Evolutionary conservation across 2,888 invertebrate species (phyloP), one percentile per base, ranked within the genome.

Genomic region (Thecophora atra): DNA sequence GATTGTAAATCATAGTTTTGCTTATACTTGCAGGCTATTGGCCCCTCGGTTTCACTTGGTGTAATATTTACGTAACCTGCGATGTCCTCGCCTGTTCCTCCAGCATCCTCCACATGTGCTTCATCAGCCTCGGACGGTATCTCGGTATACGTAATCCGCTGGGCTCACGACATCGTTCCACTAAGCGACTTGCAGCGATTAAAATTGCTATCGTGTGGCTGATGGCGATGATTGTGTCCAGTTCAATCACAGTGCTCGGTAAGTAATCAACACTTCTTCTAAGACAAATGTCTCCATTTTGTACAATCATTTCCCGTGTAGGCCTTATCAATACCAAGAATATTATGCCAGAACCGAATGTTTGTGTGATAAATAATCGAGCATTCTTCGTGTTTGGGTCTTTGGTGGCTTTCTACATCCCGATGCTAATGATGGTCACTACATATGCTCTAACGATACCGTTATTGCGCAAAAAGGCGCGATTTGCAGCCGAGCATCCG

Each of bases 71-170:
- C 88, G 95, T 96, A 76, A 96, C 97, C n/a, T 95, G 96, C 82
- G 98, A 98, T 86, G 97, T 98, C 64, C 88, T 98, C 72, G 96
- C 97, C 71, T 98, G 98, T 84, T 97, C 97, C 0, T 94, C 97
- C 7, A 96, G 96, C 85, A 98, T 98, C 84, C 92, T 97, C 89
- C 98, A 98, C 88, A 94, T 98, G 91, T 97, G 97, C 81, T 94
- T 94, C 85, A 94, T 95, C 80, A 93, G 94, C 68, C 86, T 95
- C 73, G 94, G 94, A 77, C 89, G 97, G 76, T 97, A 94, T 87
- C 88, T 96, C 79, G 96, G 96, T 73, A 95, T 96, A 81, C 89
- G 96, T 68, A 95, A 95, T 85, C 98, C 98, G 0, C 87, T 98
- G 83, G 93, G 92, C 82, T 94, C 94, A 64, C 88, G 95, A 4